phyloP scores from a whole-genome alignment of 2,113 vertebrate genomes.

The Spea multiplicata region DNA sequence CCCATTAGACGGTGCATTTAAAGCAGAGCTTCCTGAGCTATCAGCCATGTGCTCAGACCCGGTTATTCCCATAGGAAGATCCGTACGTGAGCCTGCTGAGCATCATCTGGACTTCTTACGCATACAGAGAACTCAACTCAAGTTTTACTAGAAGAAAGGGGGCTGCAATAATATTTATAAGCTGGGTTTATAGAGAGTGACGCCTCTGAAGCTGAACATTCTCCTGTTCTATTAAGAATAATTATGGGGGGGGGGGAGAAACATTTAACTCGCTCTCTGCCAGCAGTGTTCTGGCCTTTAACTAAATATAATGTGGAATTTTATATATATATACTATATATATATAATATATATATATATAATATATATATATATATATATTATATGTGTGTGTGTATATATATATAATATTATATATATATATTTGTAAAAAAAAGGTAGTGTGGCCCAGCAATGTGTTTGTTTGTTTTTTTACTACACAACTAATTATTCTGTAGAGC shows the following conservation, averaged over 20 bases:
- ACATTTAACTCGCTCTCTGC: no score
- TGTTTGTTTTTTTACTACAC: no score
- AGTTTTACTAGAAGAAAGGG: conserved; percentile 10
- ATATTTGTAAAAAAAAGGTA: no score
- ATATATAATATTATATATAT: no score
- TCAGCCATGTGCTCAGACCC: conserved; percentile 16
- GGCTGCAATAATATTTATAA: conserved; percentile 11
- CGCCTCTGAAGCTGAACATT: conserved; percentile 12
- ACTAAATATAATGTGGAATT: no score
- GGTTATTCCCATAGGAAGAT: conserved; percentile 30
- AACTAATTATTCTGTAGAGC: no score
- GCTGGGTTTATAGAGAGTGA: conserved; percentile 33
- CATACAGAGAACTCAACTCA: background rate
- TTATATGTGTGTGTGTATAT: no score
- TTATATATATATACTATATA: no score
- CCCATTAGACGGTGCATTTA: conserved; percentile 32
- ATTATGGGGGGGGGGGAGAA: background rate
- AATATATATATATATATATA: no score
- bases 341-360: no score
- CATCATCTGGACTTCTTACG: conserved; percentile 6
- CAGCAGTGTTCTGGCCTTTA: no score
- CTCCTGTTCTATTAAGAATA: background rate
- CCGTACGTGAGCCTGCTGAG: conserved; percentile 19
- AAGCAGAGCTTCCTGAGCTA: conserved; percentile 29
- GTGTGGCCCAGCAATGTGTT: no score